Conservation (phyloP, 2,113 vertebrate genomes). For the Limanda limanda region DNA sequence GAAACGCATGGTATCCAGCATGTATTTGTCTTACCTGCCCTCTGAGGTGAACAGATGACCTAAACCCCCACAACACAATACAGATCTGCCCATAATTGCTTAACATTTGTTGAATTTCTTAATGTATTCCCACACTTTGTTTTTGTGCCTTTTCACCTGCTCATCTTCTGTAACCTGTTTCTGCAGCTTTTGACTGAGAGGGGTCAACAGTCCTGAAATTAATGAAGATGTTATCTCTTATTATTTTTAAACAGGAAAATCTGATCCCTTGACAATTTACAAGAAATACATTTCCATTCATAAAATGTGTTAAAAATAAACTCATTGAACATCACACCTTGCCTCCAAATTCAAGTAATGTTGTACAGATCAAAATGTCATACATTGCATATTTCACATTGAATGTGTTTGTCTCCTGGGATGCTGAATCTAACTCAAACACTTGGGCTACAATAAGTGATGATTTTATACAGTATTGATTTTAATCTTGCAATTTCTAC, state of each 20-base stretch:
- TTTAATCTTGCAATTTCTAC: constrained; percentile 20
- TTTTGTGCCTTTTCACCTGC: not conserved
- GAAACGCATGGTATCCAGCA: not conserved
- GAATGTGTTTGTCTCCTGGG: not conserved
- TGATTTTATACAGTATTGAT: constrained; percentile 39
- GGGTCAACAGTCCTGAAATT: not conserved
- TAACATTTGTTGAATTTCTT: constrained; percentile 22
- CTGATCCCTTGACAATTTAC: constrained; percentile 2
- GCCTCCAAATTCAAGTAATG: constrained; percentile 28
- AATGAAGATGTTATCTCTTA: not conserved
- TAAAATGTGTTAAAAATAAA: constrained; percentile 14
- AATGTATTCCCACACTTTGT: constrained; percentile 8
- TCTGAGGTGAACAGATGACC: constrained; percentile 15
- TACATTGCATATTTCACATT: constrained; percentile 12
- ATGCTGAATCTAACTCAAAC: constrained; percentile 22
- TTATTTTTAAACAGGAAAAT: not conserved
- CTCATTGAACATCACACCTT: not conserved
- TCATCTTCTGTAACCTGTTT: constrained; percentile 2
- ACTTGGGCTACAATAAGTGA: constrained; percentile 12
- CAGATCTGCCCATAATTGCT: constrained; percentile 18
- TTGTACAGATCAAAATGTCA: constrained; percentile 10
- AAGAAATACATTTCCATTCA: constrained; percentile 50
- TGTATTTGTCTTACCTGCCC: constrained; percentile 21
- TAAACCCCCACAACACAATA: constrained; percentile 11
- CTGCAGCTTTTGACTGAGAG: not conserved